Evolutionary conservation across 1,140 invertebrate genomes (phyloP).

Genomic region (Trypoxylus dichotomus): DNA sequence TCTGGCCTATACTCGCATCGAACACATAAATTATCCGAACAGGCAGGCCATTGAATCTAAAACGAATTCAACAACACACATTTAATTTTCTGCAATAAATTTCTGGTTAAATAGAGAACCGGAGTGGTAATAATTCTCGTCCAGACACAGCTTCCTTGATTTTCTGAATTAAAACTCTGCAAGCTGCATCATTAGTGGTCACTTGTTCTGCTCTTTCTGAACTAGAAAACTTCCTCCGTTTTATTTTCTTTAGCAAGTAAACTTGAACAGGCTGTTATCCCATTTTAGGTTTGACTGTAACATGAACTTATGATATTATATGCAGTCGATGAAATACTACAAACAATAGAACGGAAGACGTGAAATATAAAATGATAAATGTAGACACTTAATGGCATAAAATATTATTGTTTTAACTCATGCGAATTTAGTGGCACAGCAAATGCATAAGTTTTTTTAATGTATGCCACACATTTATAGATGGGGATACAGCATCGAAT

Average conservation of each 20-base stretch:
- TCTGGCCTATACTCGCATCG: slow-evolving; percentile 33
- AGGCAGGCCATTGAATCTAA: slow-evolving; percentile 36
- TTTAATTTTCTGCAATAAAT: slow-evolving; percentile 43
- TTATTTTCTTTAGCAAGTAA: background rate
- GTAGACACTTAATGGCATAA: too few relatives aligned
- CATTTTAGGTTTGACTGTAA: slow-evolving; percentile 4
- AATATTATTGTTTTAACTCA: too few relatives aligned
- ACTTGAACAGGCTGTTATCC: background rate
- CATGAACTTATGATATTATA: background rate
- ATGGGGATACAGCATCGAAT: too few relatives aligned
- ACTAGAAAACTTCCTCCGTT: background rate
- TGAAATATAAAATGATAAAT: too few relatives aligned
- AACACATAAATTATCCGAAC: slow-evolving; percentile 37
- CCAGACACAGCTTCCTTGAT: slow-evolving; percentile 33
- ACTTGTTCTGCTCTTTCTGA: slow-evolving; percentile 33
- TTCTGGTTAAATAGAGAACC: slow-evolving; percentile 39
- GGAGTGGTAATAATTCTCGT: slow-evolving; percentile 36
- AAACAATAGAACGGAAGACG: too few relatives aligned
- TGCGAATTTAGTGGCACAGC: too few relatives aligned
- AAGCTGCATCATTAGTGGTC: slow-evolving; percentile 40
- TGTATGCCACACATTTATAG: too few relatives aligned
- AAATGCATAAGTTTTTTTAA: too few relatives aligned
- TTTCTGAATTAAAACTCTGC: slow-evolving; percentile 37
- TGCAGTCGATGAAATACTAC: background rate
- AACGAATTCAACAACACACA: slow-evolving; percentile 39